Evolutionary conservation across 1,140 invertebrate genomes (phyloP), one percentile per base, ranked within the genome.

Genomic region (Lutraria rhynchaena): DNA sequence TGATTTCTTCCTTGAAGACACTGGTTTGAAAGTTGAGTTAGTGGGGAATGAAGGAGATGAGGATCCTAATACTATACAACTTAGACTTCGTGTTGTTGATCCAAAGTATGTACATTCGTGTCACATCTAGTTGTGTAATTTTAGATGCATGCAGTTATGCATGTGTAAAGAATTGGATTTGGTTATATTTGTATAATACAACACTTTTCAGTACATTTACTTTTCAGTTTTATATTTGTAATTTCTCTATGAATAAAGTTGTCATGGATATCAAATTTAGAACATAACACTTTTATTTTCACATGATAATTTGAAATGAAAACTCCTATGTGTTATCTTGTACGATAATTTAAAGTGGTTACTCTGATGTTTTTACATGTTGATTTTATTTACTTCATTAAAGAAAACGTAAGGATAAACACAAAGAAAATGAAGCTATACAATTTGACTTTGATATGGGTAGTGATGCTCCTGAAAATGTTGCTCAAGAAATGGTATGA

Each of bases 351-450:
- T n/a, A n/a, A n/a, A n/a, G n/a, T n/a, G n/a, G n/a, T n/a, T n/a
- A n/a, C n/a, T n/a, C n/a, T 49, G 44, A 11, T 49, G 44, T 11
- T 19, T 9, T 9, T 49, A 49, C 19, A 49, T 19, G 19, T 9
- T 49, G 44, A 49, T 49, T 27, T 58, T 5, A 29, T 19, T 5
- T 65, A 24, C 27, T 44, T 27, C 4, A 9, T 55, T 80, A 11
- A 53, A 80, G 76, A 51, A 99, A 99, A 92, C 93, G 98, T 85
- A 96, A 95, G 86, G 96, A 97, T 87, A 97, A 97, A 85, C 98
- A 99, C 91, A 99, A 99, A 91, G 98, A 99, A 93, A 99, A 99
- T 93, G 99, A 99, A 93, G 99, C 98, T 11, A 99, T 99, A 87
- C 98, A 99, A 92, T 99, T 99, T 94, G 98, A 99, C 84, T 99